phyloP scores from a whole-genome alignment of 1,140 invertebrate species.

The Medauroidea extradentata region DNA sequence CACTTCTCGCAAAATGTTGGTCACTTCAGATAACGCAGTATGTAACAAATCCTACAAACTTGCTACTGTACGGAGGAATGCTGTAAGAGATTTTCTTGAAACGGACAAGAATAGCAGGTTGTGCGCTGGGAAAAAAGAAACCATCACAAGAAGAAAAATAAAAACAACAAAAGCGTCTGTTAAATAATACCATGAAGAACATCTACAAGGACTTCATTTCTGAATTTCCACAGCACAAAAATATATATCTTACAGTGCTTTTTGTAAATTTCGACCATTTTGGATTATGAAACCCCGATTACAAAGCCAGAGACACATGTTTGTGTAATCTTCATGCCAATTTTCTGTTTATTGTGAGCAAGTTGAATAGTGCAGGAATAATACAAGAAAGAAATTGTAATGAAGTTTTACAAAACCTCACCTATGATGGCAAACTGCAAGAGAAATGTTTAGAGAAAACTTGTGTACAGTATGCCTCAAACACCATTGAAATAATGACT shows the following conservation, averaged over 20 bases:
- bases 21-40: too few relatives aligned
- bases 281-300: neutral
- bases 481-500: neutral
- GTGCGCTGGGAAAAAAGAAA: neutral
- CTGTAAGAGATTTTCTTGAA: neutral
- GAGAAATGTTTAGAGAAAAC: too few relatives aligned
- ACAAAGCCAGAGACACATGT: slow-evolving; percentile 1
- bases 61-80: too few relatives aligned
- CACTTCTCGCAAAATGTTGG: too few relatives aligned
- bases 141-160: slow-evolving; percentile 7
- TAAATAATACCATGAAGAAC: slow-evolving; percentile 2
- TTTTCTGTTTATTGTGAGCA: neutral
- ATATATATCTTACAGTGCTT: neutral
- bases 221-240: neutral
- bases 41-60: too few relatives aligned
- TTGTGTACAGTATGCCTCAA: neutral
- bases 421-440: neutral
- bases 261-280: slow-evolving; percentile 1
- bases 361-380: neutral
- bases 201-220: too few relatives aligned
- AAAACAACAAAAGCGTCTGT: neutral
- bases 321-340: neutral
- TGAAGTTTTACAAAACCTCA: neutral
- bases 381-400: neutral
- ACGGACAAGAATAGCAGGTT: neutral